Evolutionary conservation across 2,113 vertebrate genomes (phyloP).

Genomic region (Martes martes): DNA sequence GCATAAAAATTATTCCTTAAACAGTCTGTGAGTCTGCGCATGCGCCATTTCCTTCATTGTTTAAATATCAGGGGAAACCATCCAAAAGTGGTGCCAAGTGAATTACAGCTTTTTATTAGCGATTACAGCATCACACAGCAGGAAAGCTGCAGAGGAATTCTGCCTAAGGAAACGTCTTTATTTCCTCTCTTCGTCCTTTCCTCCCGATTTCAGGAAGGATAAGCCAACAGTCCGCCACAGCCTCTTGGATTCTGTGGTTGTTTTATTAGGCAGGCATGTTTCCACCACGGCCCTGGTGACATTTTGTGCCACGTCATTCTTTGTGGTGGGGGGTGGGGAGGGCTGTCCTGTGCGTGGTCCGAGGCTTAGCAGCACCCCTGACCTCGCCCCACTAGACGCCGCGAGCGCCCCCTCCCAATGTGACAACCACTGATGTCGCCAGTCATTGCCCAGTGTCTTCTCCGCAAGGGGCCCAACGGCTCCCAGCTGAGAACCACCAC

Average conservation of each 20-base stretch:
- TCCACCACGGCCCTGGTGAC: neutral
- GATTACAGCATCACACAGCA: neutral
- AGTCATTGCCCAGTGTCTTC: neutral
- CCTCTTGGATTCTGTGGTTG: neutral
- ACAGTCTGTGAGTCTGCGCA: neutral
- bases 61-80: neutral
- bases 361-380: neutral
- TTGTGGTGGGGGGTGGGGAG: rapidly evolving
- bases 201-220: neutral
- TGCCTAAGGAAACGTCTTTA: too few species aligned
- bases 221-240: rapidly evolving
- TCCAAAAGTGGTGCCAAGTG: neutral
- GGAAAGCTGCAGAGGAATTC: neutral
- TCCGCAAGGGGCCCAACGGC: neutral
- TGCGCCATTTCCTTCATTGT: neutral
- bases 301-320: neutral
- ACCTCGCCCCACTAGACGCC: neutral
- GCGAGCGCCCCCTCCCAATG: neutral
- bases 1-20: neutral
- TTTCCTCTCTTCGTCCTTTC: neutral
- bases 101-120: neutral
- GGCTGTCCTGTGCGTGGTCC: rapidly evolving
- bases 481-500: neutral
- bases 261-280: neutral
- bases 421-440: neutral